Percentiles rank a stretch among this genome's conserved stretches.
phyloP scores from a whole-genome alignment of 1,140 invertebrate genomes.

The Formica selysi region DNA sequence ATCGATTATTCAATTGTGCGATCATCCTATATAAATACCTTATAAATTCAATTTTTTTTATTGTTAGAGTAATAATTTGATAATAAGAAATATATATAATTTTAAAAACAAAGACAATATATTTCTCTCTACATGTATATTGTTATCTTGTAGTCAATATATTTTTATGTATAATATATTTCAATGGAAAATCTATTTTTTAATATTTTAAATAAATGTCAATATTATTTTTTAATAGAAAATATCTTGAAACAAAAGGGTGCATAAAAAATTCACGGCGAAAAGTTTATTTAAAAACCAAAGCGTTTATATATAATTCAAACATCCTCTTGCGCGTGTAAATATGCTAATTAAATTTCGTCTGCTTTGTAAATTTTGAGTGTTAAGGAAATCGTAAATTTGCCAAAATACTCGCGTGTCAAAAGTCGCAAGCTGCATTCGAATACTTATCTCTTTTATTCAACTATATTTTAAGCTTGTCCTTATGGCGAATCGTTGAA shows the following conservation, averaged over 20 bases:
- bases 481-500: conserved; percentile 34
- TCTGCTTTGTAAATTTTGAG: conserved; percentile 8
- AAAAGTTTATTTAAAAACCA: background rate
- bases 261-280: background rate
- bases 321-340: background rate
- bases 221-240: background rate
- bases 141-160: too few species aligned
- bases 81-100: too few species aligned
- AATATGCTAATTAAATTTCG: conserved; percentile 58
- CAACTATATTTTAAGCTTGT: background rate
- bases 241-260: background rate
- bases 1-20: background rate
- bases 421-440: conserved; percentile 49
- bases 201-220: too few species aligned
- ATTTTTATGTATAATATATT: too few species aligned
- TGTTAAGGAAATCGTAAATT: conserved; percentile 39
- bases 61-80: background rate
- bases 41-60: background rate
- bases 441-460: conserved; percentile 43
- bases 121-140: background rate
- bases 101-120: background rate
- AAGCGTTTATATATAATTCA: background rate
- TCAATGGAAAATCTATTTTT: too few species aligned
- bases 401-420: conserved; percentile 11
- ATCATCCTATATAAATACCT: background rate